Base-by-base conservation (phyloP, 2,888 invertebrate genomes). In the Pasiphila rectangulata region DNA sequence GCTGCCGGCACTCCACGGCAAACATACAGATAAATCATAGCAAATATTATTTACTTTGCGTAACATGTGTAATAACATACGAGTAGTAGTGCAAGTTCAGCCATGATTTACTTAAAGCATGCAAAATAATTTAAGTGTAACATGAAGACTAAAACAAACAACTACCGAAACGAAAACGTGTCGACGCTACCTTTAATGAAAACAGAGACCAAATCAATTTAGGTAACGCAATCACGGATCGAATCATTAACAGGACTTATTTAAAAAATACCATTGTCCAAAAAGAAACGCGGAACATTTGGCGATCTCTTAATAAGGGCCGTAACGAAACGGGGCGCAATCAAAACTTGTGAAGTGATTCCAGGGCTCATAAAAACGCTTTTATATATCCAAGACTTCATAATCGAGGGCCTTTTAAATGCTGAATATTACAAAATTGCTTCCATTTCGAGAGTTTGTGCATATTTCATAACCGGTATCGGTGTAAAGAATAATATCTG, bases 281-380 rank as follows among this genome's bases (percentile, higher is more conserved):
- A 67, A 61, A 63, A 64, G 60, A 56, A 35, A 57, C 53, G 63
- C 43, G 54, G 63, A 64, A 68, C 67, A 69, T 67, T 59, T 59
- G 59, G 60, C 62, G 65, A 67, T 74, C 68, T 58, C 69, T 77
- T 73, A 73, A 75, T 74, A 77, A 72, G 73, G 75, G 51, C 57
- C 62, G 63, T 66, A 68, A 63, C 69, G 67, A 70, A 71, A 65
- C 61, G 59, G 53, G 61, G 59, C 52, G 67, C 68, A 78, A 79
- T 75, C 69, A 80, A 75, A 72, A 61, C 65, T 64, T 64, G 59
- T 56, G 63, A 60, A 63, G 68, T 63, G 63, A 69, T 72, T 64
- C 75, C 74, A 71, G 61, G 61, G 65, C 59, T 70, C 72, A 64
- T 75, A 80, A 79, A 80, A 75, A 68, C 46, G 51, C 56, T 59